Evolutionary conservation across 2,113 vertebrate species (phyloP).

Genomic region (Cathartes aura): DNA sequence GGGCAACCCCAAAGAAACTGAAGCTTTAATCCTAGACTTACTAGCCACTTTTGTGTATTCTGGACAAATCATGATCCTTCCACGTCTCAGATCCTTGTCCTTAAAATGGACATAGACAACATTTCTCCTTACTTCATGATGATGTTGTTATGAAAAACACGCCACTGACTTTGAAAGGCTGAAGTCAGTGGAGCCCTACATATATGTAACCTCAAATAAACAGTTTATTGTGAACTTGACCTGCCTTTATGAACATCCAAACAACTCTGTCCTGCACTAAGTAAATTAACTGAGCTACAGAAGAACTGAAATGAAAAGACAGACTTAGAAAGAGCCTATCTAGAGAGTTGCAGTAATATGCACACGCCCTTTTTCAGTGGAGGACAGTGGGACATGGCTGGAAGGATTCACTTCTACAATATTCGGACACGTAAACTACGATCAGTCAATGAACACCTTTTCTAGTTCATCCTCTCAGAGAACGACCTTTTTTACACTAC

Average conservation of each 20-base stretch:
- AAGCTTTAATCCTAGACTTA: background rate
- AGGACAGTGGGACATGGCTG: fast-evolving
- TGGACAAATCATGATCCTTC: background rate
- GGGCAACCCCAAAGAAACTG: background rate
- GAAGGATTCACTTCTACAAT: background rate
- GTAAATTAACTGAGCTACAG: background rate
- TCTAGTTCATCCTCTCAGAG: background rate
- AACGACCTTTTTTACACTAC: background rate
- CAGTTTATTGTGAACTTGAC: background rate
- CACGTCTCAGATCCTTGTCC: background rate
- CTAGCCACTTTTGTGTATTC: background rate
- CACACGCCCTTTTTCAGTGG: background rate
- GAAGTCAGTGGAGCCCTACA: background rate
- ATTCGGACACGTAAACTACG: fast-evolving
- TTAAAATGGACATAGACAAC: background rate
- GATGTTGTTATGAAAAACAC: background rate
- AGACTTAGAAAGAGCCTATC: background rate
- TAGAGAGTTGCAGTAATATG: background rate
- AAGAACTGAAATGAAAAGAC: background rate
- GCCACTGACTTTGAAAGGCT: background rate
- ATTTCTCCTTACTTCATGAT: background rate
- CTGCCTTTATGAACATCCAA: background rate
- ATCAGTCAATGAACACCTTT: background rate
- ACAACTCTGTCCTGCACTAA: background rate
- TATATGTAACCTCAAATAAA: background rate